Conservation (phyloP, 2,113 vertebrate species). For the Prolemur simus region DNA sequence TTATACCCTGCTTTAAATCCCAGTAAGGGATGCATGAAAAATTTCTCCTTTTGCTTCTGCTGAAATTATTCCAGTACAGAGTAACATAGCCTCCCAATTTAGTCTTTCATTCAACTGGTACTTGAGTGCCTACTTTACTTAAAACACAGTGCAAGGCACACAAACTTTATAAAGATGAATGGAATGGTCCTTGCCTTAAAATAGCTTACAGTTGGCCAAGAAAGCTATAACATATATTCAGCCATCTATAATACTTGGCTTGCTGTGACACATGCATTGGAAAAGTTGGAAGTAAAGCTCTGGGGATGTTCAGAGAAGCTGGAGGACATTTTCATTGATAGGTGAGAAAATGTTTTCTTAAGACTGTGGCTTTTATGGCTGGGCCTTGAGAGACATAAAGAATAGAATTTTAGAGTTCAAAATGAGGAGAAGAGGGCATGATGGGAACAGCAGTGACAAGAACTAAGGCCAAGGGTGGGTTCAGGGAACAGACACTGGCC, state of each 20-base stretch:
- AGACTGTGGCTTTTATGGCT: not conserved
- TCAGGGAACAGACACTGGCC: not conserved
- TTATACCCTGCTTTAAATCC: not conserved
- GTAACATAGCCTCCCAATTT: not conserved
- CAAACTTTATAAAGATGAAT: not conserved
- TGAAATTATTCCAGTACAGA: conserved; percentile 40
- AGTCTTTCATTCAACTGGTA: not conserved
- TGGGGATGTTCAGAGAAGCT: not conserved
- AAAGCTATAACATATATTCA: not conserved
- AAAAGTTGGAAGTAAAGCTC: not conserved
- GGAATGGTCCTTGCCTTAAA: not conserved
- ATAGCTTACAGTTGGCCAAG: not conserved
- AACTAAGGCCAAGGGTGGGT: not conserved
- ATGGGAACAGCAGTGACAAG: not conserved
- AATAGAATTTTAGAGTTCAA: conserved; percentile 2
- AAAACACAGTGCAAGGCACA: not conserved
- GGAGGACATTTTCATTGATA: not conserved
- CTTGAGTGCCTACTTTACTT: not conserved
- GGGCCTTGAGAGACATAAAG: not conserved
- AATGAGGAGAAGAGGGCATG: not conserved
- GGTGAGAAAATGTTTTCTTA: not conserved
- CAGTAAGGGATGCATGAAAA: not conserved
- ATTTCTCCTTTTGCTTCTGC: not conserved
- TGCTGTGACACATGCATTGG: not conserved
- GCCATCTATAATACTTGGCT: not conserved